Conservation (phyloP, 2,888 invertebrate genomes). For the Tupiocoris notatus region DNA sequence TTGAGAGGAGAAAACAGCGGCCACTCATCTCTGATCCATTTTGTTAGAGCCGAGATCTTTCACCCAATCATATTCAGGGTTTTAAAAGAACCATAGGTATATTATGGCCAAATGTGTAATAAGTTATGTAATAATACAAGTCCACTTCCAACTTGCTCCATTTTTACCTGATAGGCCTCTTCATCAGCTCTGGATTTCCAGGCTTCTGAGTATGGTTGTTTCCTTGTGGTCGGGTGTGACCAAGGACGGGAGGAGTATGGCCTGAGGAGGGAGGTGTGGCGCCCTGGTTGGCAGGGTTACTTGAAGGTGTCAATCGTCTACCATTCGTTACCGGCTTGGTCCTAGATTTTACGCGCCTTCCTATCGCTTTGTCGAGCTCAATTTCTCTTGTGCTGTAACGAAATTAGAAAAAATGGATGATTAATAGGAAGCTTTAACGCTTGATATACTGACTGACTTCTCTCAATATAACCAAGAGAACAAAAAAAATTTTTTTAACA, state of each 20-base stretch:
- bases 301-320: conserved; percentile 46
- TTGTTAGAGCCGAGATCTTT: too few species aligned
- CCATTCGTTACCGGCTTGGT: conserved; percentile 45
- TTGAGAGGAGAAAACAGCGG: too few species aligned
- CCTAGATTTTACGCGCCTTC: conserved; percentile 72
- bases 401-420: conserved; percentile 9
- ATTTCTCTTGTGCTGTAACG: conserved; percentile 83
- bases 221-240: conserved; percentile 56
- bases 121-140: too few species aligned
- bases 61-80: too few species aligned
- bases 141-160: too few species aligned
- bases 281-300: conserved; percentile 52
- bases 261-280: conserved; percentile 49
- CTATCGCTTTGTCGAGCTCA: conserved; percentile 80
- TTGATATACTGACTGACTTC: too few species aligned
- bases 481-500: too few species aligned
- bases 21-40: too few species aligned
- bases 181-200: conserved; percentile 63
- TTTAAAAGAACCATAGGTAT: too few species aligned
- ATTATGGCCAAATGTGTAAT: too few species aligned
- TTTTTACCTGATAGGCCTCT: conserved; percentile 63
- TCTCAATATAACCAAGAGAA: neutral
- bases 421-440: too few species aligned
- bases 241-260: conserved; percentile 45
- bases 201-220: conserved; percentile 56